Conservation (phyloP, 2,888 invertebrate genomes). For the Ormyrus thymus region DNA sequence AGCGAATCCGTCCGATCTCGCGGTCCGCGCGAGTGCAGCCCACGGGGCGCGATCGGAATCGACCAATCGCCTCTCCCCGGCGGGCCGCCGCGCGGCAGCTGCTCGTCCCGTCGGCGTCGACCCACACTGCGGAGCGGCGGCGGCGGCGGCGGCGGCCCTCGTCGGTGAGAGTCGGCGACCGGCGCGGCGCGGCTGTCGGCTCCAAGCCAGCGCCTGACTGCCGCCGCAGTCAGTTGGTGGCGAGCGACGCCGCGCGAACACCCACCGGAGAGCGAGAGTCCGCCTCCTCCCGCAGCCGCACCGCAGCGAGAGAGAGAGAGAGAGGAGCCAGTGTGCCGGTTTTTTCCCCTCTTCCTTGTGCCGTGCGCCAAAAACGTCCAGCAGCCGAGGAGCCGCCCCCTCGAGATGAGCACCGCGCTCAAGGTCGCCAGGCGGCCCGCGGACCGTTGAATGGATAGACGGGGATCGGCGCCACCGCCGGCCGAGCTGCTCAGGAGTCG, state of each 20-base stretch:
- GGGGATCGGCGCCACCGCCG: conserved; percentile 35
- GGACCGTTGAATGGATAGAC: conserved; percentile 40
- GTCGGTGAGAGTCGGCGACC: too few species aligned
- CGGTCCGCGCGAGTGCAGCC: too few species aligned
- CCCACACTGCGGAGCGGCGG: background rate
- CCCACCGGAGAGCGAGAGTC: background rate
- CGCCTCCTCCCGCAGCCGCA: background rate
- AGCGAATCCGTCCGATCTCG: too few species aligned
- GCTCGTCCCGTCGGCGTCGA: background rate
- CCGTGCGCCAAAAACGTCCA: too few species aligned
- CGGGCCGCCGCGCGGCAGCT: background rate
- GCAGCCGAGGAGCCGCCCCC: background rate
- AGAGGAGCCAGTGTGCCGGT: too few species aligned
- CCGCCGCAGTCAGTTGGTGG: conserved; percentile 61
- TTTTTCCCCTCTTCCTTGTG: too few species aligned
- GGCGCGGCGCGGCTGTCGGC: background rate
- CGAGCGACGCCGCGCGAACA: conserved; percentile 58
- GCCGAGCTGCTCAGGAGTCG: conserved; percentile 44
- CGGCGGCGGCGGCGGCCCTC: background rate
- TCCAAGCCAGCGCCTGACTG: background rate
- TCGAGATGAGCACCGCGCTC: conserved; percentile 31
- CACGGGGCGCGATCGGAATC: conserved; percentile 28
- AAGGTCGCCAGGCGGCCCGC: conserved; percentile 26
- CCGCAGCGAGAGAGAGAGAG: too few species aligned
- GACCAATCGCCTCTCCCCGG: conserved; percentile 13